phyloP scores from a whole-genome alignment of 2,888 invertebrate species.

The Acrobasis repandana region DNA sequence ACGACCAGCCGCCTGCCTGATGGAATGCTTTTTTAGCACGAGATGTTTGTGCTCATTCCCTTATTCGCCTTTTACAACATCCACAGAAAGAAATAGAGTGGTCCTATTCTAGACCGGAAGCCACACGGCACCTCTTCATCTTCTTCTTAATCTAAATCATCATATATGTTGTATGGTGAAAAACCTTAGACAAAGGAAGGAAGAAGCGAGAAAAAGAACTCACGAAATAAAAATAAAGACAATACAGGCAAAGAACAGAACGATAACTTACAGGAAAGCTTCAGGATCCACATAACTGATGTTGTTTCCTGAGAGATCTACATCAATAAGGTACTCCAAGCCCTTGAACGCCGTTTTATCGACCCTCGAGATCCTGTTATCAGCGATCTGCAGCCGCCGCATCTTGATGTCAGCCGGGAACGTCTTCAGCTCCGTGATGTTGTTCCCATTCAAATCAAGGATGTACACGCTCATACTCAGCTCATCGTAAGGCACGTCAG shows the following conservation, averaged over 20 bases:
- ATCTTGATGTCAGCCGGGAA: constrained; percentile 88
- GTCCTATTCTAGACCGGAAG: too few relatives aligned
- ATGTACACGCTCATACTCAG: constrained; percentile 87
- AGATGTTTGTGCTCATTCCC: too few relatives aligned
- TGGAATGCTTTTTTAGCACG: too few relatives aligned
- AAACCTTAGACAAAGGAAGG: neutral
- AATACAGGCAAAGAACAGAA: neutral
- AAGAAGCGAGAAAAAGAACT: neutral
- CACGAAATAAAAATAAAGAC: neutral
- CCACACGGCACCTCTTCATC: too few relatives aligned
- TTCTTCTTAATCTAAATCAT: too few relatives aligned
- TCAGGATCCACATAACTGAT: constrained; percentile 86
- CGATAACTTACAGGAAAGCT: constrained; percentile 83
- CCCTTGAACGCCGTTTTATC: constrained; percentile 85
- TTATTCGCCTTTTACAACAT: too few relatives aligned
- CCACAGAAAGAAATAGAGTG: too few relatives aligned
- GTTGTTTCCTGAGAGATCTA: constrained; percentile 86
- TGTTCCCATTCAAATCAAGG: constrained; percentile 87
- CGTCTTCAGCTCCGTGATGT: constrained; percentile 81
- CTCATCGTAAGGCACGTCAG: constrained; percentile 86
- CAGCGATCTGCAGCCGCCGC: constrained; percentile 86
- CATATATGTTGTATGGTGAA: too few relatives aligned
- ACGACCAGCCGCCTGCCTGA: too few relatives aligned
- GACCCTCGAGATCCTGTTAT: constrained; percentile 84
- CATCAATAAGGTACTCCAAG: constrained; percentile 86